Percentiles rank a stretch among this genome's conserved stretches.
Conservation (phyloP, 2,888 invertebrate genomes). For the Eilema griseolum region DNA sequence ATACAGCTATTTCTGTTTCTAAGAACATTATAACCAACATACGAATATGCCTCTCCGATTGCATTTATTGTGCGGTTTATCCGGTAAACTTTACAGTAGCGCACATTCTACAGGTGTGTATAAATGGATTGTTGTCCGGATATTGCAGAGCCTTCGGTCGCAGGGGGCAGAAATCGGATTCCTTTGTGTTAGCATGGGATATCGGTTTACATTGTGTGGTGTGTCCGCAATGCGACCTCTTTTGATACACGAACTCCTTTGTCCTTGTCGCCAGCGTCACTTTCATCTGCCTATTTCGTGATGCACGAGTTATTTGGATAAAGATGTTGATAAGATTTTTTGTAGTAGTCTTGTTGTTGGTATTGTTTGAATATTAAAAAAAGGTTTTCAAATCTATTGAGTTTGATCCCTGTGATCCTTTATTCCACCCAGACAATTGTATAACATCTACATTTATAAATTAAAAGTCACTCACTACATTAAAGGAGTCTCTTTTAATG, state of each 20-base stretch:
- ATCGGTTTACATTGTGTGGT: constrained; percentile 36
- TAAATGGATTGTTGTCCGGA: neutral
- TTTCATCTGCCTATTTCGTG: constrained; percentile 15
- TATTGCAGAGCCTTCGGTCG: constrained; percentile 9
- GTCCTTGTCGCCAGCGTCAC: constrained; percentile 9
- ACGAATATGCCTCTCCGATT: neutral
- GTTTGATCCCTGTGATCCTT: neutral
- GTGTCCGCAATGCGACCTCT: constrained; percentile 25
- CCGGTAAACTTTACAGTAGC: neutral
- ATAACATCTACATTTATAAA: neutral
- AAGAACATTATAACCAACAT: neutral
- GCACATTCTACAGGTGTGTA: constrained; percentile 16
- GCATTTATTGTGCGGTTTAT: constrained; percentile 19
- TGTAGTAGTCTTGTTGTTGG: neutral
- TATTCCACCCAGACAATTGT: neutral
- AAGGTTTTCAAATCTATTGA: constrained; percentile 4
- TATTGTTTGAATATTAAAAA: constrained; percentile 1
- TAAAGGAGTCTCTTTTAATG: no score
- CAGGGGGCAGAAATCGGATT: constrained; percentile 37
- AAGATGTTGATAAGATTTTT: constrained; percentile 8
- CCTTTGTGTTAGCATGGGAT: constrained; percentile 41
- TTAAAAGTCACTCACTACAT: no score
- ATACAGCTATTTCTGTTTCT: neutral
- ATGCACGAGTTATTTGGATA: constrained; percentile 10
- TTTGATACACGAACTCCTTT: constrained; percentile 29